phyloP scores from a whole-genome alignment of 2,797 vertebrate species.

The Coregonus suidteri region DNA sequence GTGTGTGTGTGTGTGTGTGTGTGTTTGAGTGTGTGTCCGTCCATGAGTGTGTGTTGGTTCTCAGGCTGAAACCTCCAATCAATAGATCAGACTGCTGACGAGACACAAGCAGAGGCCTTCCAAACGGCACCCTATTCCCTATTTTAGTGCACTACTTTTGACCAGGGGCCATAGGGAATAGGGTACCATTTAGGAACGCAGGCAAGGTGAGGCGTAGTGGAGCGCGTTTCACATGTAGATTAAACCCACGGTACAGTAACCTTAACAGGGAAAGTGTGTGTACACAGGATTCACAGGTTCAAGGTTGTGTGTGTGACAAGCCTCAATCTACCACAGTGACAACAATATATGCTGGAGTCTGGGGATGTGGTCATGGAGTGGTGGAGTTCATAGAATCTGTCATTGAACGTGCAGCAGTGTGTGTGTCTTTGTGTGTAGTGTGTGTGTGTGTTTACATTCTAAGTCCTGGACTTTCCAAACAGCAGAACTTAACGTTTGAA shows the following conservation, averaged over 20 bases:
- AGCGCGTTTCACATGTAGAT: slow-evolving; percentile 80
- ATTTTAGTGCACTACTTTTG: not conserved
- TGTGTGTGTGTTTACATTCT: slow-evolving; percentile 46
- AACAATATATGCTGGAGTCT: not conserved
- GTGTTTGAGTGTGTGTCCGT: too few relatives aligned
- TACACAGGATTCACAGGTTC: not conserved
- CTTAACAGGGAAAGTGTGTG: slow-evolving; percentile 45
- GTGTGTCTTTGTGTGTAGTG: slow-evolving; percentile 17
- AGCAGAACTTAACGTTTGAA: slow-evolving; percentile 53
- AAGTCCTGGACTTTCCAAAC: slow-evolving; percentile 65
- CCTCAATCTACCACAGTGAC: not conserved
- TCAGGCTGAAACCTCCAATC: slow-evolving; percentile 71
- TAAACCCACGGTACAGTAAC: slow-evolving; percentile 71
- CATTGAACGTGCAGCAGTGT: slow-evolving; percentile 17
- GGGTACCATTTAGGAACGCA: not conserved
- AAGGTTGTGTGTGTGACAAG: slow-evolving; percentile 13
- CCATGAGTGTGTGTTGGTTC: slow-evolving; percentile 11
- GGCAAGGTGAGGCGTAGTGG: slow-evolving; percentile 43
- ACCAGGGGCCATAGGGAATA: not conserved
- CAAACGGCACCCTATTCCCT: not conserved
- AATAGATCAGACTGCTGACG: slow-evolving; percentile 79
- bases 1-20: slow-evolving; percentile 35
- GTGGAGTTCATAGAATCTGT: not conserved
- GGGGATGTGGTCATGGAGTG: not conserved
- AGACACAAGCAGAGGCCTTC: slow-evolving; percentile 56